These are phyloP conservation scores for Trigoniulus corallinus DNA, from an alignment of 1,140 invertebrate genomes.

Conservation along the genomic window DNA sequence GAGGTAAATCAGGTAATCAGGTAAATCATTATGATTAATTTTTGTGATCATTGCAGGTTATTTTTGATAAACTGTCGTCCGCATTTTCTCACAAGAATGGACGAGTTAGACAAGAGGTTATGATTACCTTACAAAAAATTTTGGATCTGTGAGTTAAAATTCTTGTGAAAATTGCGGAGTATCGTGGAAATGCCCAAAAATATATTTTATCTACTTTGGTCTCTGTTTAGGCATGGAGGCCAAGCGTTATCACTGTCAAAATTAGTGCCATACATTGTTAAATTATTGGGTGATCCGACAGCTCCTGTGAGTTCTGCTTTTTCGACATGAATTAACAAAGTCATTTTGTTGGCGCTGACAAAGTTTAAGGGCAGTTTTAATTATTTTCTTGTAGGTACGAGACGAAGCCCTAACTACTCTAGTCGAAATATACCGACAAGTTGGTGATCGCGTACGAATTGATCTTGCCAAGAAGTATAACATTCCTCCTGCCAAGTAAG, in stretches of 20 bases:
- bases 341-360: too few relatives aligned
- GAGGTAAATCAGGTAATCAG: background rate
- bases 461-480: conserved; percentile 65
- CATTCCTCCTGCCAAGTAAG: conserved; percentile 57
- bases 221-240: conserved; percentile 55
- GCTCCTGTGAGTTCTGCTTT: conserved; percentile 38
- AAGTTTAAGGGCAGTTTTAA: too few relatives aligned
- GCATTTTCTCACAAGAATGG: conserved; percentile 71
- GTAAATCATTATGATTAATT: conserved; percentile 1
- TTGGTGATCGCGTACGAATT: conserved; percentile 67
- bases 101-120: conserved; percentile 65
- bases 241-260: conserved; percentile 58
- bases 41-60: conserved; percentile 26
- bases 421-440: conserved; percentile 80
- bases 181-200: conserved; percentile 6
- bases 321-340: background rate
- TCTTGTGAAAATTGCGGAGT: conserved; percentile 1
- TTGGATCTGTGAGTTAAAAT: conserved; percentile 52
- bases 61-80: conserved; percentile 55
- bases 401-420: conserved; percentile 70
- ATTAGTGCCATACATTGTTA: conserved; percentile 63
- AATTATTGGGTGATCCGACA: conserved; percentile 75
- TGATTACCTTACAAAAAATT: conserved; percentile 56
- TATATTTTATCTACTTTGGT: conserved; percentile 10
- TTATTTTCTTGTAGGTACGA: too few relatives aligned